Base-by-base conservation (phyloP, 2,113 vertebrate genomes). In the Megaleporinus macrocephalus region DNA sequence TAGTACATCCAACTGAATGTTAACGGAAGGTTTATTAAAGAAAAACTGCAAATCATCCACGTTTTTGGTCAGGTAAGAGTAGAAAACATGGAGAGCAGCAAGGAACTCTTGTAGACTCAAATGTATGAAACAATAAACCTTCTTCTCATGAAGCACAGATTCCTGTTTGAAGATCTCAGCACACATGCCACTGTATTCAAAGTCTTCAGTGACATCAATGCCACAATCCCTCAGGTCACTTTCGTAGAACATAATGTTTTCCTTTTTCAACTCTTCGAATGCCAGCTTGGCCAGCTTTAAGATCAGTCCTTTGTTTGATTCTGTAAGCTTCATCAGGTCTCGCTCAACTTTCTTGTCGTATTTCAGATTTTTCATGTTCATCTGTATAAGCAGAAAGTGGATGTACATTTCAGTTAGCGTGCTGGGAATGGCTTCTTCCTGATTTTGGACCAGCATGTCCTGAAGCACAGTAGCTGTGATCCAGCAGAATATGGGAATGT, bases 401-500 rank as follows among this genome's bases (percentile, higher is more conserved):
- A 61, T 74, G 27, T 86, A 87, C 69, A 85, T 78, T 61, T 87
- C 83, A 3, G 88, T 89, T 49, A 88, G 59, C 0, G 87, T 86
- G 22, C 44, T 55, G 33, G 85, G 83, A 55, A 85, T 75, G 20
- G 80, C 73, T 16, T 76, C 63, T 0, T 30, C 59, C 0, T 75
- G 20, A 11, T 73, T 62, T 22, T 55, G 49, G 5, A 22, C 6
- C 22, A 83, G 36, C 24, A 62, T 66, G 7, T 76, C 61, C 51
- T 84, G 74, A 9, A 89, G 72, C 22, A 89, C 87, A 1, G 74
- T 86, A 14, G 84, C 80, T 0, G 83, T 72, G 44, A 89, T 89
- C 87, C 87, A 84, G 78, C 87, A 89, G 55, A 88, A 88, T 24
- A 88, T 68, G 5, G 84, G 87, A 4, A 90, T 87, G 30, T 83